These are phyloP conservation scores for Mamestra configurata DNA, from an alignment of 1,140 invertebrate species.

Conservation along the genomic window DNA sequence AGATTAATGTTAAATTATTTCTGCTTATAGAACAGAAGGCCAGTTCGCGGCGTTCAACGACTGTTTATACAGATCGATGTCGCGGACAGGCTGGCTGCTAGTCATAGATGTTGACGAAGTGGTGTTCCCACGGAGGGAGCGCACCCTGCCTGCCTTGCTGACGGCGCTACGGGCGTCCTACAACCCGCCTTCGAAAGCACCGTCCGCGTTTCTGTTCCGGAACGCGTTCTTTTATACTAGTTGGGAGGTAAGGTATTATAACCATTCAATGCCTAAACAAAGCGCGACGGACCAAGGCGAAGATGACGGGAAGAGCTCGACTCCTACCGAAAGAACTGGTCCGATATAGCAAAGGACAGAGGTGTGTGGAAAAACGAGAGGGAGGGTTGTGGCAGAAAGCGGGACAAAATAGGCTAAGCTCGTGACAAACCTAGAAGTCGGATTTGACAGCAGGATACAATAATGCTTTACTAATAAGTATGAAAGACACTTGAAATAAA, in stretches of 20 bases:
- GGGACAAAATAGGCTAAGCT: too few relatives aligned
- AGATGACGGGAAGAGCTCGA: too few relatives aligned
- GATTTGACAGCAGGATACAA: too few relatives aligned
- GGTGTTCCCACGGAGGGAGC: constrained; percentile 94
- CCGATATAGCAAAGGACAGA: too few relatives aligned
- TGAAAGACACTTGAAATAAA: too few relatives aligned
- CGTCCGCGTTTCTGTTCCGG: constrained; percentile 95
- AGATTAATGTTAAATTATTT: neutral
- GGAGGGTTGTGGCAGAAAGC: too few relatives aligned
- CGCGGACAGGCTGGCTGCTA: constrained; percentile 93
- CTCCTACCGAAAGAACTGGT: too few relatives aligned
- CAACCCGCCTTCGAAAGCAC: constrained; percentile 89
- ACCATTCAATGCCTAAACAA: neutral
- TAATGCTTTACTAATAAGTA: too few relatives aligned
- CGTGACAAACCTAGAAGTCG: too few relatives aligned
- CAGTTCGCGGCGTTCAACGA: constrained; percentile 97
- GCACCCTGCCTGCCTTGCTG: constrained; percentile 76
- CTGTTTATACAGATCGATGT: constrained; percentile 97
- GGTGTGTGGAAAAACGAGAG: too few relatives aligned
- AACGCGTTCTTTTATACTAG: constrained; percentile 97
- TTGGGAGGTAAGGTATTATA: constrained; percentile 74
- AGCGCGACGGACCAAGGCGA: too few relatives aligned
- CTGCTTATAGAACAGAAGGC: constrained; percentile 92
- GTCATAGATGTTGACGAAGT: constrained; percentile 97
- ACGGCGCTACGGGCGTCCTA: constrained; percentile 80